Conservation (phyloP, 1,140 invertebrate genomes). For the Lepidostoma basale region DNA sequence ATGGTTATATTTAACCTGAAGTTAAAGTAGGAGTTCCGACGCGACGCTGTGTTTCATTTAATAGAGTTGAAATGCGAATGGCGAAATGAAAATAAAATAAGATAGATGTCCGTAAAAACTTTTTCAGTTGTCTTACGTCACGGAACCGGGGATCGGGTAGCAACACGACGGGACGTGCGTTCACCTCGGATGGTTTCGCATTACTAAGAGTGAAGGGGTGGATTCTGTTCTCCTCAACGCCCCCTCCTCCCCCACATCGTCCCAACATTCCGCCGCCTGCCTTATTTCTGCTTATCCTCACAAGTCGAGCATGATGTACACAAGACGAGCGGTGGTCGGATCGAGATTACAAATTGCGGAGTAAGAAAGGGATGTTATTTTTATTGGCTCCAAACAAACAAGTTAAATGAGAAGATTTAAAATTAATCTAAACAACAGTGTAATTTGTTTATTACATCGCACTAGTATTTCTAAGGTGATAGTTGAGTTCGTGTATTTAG, state of each 20-base stretch:
- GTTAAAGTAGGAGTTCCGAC: no score
- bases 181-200: not conserved
- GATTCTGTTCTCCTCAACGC: not conserved
- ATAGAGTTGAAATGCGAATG: no score
- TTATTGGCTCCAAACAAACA: not conserved
- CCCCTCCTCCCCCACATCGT: not conserved
- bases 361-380: not conserved
- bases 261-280: not conserved
- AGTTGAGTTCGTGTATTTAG: no score
- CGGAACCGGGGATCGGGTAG: not conserved
- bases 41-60: no score
- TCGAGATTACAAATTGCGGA: not conserved
- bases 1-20: no score
- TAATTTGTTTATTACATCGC: no score
- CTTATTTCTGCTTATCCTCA: not conserved
- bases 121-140: constrained; percentile 10
- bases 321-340: not conserved
- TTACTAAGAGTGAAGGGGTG: not conserved
- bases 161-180: not conserved
- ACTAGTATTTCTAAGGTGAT: no score
- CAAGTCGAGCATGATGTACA: constrained; percentile 1
- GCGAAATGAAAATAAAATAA: no score
- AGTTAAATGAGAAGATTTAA: not conserved
- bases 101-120: no score
- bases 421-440: not conserved